Evolutionary conservation across 2,797 vertebrate species (phyloP), one percentile per base, ranked within the genome.

Genomic region (Malacoctenus gilli): DNA sequence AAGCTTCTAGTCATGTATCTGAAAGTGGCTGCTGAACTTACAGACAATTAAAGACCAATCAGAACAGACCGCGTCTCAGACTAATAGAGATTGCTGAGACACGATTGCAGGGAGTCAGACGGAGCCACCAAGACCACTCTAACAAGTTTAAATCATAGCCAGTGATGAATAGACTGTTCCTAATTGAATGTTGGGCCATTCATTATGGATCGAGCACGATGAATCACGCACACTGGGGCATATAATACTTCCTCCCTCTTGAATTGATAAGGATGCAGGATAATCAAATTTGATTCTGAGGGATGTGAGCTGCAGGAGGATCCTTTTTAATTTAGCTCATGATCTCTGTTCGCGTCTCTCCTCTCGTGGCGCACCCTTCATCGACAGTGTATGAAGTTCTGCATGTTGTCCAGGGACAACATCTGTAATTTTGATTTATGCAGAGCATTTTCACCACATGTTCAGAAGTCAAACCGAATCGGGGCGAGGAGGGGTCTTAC

Each of bases 131-230:
- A 62, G 63, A 64, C 42, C 56, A 59, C 42, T 37, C 42, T 70
- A 74, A 80, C 55, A 58, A 77, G 50, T 72, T 79, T 74, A 75
- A 76, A 82, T 44, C 42, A 68, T 55, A 72, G 55, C 48, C 36
- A 9, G 54, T 76, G 72, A 88, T 79, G 58, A 71, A 81, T 80
- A 68, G 64, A 77, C 66, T 77, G 66, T 63, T 72, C 77, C 72
- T 70, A 76, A 84, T 84, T 86, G 61, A 85, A 89, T 78, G 68
- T 66, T 50, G 59, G 59, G 66, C 82, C 75, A 80, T 86, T 82
- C 30, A 71, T 85, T 82, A 83, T 77, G 59, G 61, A 83, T 72
- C 57, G 55, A 56, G 50, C 22, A 44, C 22, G 42, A 83, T 68
- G 47, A 51, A 52, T 69, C 56, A 55, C 39, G 30, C 52, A 61